A percentile compares a stretch with the other conserved stretches of the same genome.
phyloP scores from a whole-genome alignment of 2,797 vertebrate genomes.

The Hydrocynus forskahlii region DNA sequence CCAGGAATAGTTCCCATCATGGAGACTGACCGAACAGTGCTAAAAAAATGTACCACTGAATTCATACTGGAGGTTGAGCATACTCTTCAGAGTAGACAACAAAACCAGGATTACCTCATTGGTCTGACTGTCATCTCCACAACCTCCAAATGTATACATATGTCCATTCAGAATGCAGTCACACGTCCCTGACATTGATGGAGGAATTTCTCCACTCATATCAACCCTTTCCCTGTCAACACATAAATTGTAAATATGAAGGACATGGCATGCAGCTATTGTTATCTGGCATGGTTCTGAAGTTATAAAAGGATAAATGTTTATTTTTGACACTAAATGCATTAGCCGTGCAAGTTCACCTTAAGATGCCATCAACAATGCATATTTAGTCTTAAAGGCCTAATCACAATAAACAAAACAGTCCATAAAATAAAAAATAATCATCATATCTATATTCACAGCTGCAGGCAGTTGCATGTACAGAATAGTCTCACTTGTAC shows the following conservation, averaged over 20 bases:
- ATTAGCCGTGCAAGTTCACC: too few relatives aligned
- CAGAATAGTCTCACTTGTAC: not conserved
- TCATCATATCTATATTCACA: too few relatives aligned
- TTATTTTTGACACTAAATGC: too few relatives aligned
- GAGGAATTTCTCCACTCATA: slow-evolving; percentile 87
- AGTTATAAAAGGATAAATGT: not conserved
- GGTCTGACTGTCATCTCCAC: slow-evolving; percentile 91
- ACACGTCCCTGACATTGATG: slow-evolving; percentile 92
- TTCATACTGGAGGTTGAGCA: not conserved
- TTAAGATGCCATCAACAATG: not conserved
- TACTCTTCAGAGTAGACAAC: not conserved
- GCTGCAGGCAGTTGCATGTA: not conserved
- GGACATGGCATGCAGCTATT: not conserved
- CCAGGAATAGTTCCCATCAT: slow-evolving; percentile 85
- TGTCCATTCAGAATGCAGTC: slow-evolving; percentile 84
- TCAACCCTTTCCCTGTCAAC: slow-evolving; percentile 83
- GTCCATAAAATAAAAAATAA: too few relatives aligned
- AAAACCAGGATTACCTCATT: slow-evolving; percentile 79
- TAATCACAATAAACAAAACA: not conserved
- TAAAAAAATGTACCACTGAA: slow-evolving; percentile 64
- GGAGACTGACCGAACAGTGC: slow-evolving; percentile 89
- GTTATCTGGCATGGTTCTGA: not conserved
- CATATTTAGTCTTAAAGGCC: not conserved
- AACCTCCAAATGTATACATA: slow-evolving; percentile 94
- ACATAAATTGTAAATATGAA: slow-evolving; percentile 25